Base-by-base conservation (phyloP, 2,888 invertebrate species). In the Resseliella maxima region DNA sequence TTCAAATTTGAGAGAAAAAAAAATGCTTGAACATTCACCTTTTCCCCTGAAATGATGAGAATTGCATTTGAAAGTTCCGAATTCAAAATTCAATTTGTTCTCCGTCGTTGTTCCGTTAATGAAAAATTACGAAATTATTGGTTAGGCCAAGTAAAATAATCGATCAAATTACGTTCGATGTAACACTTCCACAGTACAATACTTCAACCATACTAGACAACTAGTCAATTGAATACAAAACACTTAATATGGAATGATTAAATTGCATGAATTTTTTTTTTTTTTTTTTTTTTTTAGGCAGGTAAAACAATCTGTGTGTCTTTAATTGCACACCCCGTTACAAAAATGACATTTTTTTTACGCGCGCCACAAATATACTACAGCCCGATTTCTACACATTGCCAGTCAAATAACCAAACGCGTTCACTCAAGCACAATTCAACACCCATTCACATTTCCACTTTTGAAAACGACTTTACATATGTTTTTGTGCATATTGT, bases 401-500 rank as follows among this genome's bases (percentile, higher is more conserved):
- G 72, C 72, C 12, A 72, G 15, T 72, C 72, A 41, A 41, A 41
- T 8, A 5, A 12, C 72, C 31, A 35, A 72, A n/a, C 15, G 35
- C 27, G 72, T 72, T n/a, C 72, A 18, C 18, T 72, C 15, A 72
- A 72, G 31, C 72, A 31, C 72, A 10, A 12, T 31, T 72, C 72
- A 72, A 72, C 72, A 72, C 72, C 72, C 72, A 72, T 72, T 72
- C 72, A n/a, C n/a, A 72, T 27, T 72, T 72, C 72, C 59, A 59
- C 59, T 59, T 59, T 59, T 59, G 24, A 24, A 59, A 59, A 59
- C 5, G 3, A n/a, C 6, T 59, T 59, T 72, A 72, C 72, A 72
- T 35, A 72, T 72, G 72, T 72, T 72, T 31, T 27, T 72, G 72
- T 72, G 72, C 5, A 72, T 72, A 72, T 72, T 72, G 72, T 31